These are phyloP conservation scores for Lepilemur septentrionalis DNA, from an alignment of 2,797 vertebrate genomes.

Conservation along the genomic window DNA sequence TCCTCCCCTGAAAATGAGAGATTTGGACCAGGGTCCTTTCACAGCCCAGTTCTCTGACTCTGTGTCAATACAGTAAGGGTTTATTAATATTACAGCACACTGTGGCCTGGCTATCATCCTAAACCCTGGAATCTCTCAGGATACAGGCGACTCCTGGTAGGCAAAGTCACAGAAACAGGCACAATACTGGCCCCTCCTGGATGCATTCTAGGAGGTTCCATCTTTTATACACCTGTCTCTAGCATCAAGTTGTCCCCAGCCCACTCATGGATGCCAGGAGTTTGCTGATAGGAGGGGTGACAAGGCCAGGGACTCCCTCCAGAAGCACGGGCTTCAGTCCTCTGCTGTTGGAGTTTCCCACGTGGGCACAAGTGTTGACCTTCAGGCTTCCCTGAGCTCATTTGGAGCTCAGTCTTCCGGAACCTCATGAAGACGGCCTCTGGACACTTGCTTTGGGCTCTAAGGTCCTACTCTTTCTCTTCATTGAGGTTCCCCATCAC, in stretches of 20 bases:
- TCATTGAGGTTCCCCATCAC: not conserved
- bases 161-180: not conserved
- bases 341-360: not conserved
- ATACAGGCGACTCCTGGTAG: not conserved
- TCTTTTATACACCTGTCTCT: not conserved
- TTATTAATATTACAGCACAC: not conserved
- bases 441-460: not conserved
- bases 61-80: not conserved
- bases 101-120: too few relatives aligned
- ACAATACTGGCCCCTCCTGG: too few relatives aligned
- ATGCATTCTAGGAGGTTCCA: not conserved
- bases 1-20: not conserved
- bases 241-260: not conserved
- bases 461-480: not conserved
- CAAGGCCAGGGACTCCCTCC: not conserved
- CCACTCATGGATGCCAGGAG: not conserved
- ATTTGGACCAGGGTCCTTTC: not conserved
- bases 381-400: not conserved
- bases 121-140: not conserved
- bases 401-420: not conserved
- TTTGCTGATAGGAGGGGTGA: not conserved
- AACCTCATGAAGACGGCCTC: not conserved
- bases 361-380: not conserved
- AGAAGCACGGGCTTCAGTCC: accelerated
- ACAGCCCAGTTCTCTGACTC: not conserved